phyloP scores from a whole-genome alignment of 2,888 invertebrate genomes.

The Drosophila longiperda region DNA sequence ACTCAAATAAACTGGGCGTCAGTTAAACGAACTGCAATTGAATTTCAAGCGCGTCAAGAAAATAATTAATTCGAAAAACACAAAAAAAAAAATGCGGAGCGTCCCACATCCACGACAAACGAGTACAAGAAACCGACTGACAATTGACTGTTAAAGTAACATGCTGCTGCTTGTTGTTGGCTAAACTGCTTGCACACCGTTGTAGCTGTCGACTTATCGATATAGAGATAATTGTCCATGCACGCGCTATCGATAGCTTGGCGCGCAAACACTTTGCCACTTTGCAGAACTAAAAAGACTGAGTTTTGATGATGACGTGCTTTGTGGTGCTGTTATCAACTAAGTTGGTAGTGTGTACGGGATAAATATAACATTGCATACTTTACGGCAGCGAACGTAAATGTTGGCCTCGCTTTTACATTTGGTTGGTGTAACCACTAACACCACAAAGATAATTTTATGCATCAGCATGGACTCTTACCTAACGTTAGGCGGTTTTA shows the following conservation, averaged over 20 bases:
- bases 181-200: constrained; percentile 2
- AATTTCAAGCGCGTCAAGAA: constrained; percentile 57
- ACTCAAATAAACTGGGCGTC: constrained; percentile 40
- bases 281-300: constrained; percentile 7
- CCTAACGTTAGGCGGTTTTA: not conserved
- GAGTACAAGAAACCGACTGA: constrained; percentile 46
- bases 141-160: constrained; percentile 27
- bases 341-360: not conserved
- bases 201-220: constrained; percentile 29
- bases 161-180: constrained; percentile 26
- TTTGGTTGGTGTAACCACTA: constrained; percentile 1
- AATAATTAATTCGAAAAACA: constrained; percentile 35
- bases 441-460: not conserved
- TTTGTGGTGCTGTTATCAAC: not conserved
- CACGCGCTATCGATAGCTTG: constrained; percentile 12
- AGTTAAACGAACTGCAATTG: constrained; percentile 55
- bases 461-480: constrained; percentile 9
- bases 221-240: not conserved
- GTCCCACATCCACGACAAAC: constrained; percentile 18
- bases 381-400: not conserved
- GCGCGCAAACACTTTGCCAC: not conserved
- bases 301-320: not conserved
- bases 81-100: constrained; percentile 29
- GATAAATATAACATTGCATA: not conserved
- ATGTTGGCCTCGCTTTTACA: not conserved